phyloP scores from a whole-genome alignment of 2,113 vertebrate species.

The Danio rerio region GRCz12tu NC_133187.1:42208001-42208500 shows the following conservation, averaged over 20 bases:
- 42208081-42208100: constrained; percentile 16
- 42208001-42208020: background rate
- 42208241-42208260: constrained; percentile 20
- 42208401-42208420: constrained; percentile 25
- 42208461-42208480: constrained; percentile 9
- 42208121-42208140: constrained; percentile 29
- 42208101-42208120: constrained; percentile 12
- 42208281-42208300: constrained; percentile 12
- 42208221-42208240: background rate
- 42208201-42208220: constrained; percentile 34
- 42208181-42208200: constrained; percentile 14
- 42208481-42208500: background rate
- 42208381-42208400: constrained; percentile 40
- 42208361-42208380: constrained; percentile 11
- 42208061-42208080: constrained; percentile 29
- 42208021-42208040: constrained; percentile 10
- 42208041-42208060: background rate
- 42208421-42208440: background rate
- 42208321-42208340: constrained; percentile 20
- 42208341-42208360: background rate
- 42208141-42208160: constrained; percentile 41
- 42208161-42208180: constrained; percentile 1
- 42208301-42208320: constrained; percentile 27
- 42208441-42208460: constrained; percentile 28
- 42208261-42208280: constrained; percentile 19